Base-by-base conservation (phyloP, 2,113 vertebrate species). In the Sinosuthora webbiana region DNA sequence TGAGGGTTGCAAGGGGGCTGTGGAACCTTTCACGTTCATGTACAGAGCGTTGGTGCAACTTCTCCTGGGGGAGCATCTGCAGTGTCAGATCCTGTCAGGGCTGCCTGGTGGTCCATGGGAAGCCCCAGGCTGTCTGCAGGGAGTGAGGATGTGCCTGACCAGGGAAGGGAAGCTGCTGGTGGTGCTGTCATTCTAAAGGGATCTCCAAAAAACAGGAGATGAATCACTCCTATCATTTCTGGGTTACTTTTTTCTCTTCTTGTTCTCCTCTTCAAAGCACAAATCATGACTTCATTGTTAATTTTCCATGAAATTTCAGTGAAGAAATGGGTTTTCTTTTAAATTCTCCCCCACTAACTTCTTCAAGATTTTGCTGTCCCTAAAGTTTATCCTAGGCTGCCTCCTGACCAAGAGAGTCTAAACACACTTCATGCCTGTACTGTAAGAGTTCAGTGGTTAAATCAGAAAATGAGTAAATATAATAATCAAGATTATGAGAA, bases 21-120 rank as follows among this genome's bases (percentile, higher is more conserved):
- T 49, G 76, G 76, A 67, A 56, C 64, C 67, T 79, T 86, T 77
- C 24, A 16, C 39, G 27, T 28, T 27, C 27, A 17, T 50, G 41
- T 21, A 1, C 7, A 5, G 21, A 9, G 37, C 0, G 0, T 11
- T 69, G 63, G n/a, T 60, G 75, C 65, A 79, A 1, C 42, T 16
- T 31, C 57, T 87, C 56, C 62, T 68, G 42, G 9, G 16, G 87
- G 57, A 79, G n/a, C 13, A 31, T 10, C 57, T 56, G n/a, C 60
- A 76, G 49, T 10, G 56, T 16, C 81, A 63, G 11, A 13, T 39
- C 39, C 30, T 45, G 69, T 10, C 73, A 30, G n/a, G 39, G 37
- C 65, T 91, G 28, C 44, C 39, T 57, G 65, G 52, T n/a, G 64
- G 30, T 42, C 84, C 35, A 3, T 8, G 21, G 18, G 64, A 45